Evolutionary conservation across 2,888 invertebrate genomes (phyloP).

Genomic region (Diarsia rubi): DNA sequence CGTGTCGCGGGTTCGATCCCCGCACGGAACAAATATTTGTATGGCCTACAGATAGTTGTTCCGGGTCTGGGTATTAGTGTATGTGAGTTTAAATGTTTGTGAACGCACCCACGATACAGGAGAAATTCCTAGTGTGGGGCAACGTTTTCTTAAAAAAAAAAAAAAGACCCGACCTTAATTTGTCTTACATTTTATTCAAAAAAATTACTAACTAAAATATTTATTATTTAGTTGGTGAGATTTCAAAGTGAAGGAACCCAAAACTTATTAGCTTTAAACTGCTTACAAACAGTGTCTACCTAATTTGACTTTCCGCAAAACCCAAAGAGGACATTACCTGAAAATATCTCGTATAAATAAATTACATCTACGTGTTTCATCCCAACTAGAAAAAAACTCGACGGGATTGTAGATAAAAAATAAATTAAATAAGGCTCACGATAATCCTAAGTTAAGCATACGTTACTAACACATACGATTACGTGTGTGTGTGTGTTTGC

Average conservation of each 20-base stretch:
- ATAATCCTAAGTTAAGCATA: conserved; percentile 47
- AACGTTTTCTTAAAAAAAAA: too few relatives aligned
- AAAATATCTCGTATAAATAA: conserved; percentile 34
- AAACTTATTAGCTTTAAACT: neutral
- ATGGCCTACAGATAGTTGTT: too few relatives aligned
- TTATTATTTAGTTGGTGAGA: neutral
- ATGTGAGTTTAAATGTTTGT: too few relatives aligned
- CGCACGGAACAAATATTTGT: too few relatives aligned
- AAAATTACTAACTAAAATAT: too few relatives aligned
- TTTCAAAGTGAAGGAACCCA: neutral
- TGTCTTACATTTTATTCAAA: too few relatives aligned
- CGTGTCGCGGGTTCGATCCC: too few relatives aligned
- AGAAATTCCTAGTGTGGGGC: too few relatives aligned
- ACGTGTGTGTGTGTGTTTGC: neutral
- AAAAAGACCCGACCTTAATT: too few relatives aligned
- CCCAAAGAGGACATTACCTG: neutral
- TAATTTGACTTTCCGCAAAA: neutral
- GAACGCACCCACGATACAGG: too few relatives aligned
- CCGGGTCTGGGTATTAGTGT: too few relatives aligned
- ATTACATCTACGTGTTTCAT: conserved; percentile 33
- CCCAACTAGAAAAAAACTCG: conserved; percentile 30
- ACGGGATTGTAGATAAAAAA: conserved; percentile 56
- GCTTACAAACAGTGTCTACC: neutral
- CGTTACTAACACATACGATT: conserved; percentile 23
- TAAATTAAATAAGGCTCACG: conserved; percentile 55